Conservation (phyloP, 2,888 invertebrate genomes). For the Sinohyriopsis cumingii region DNA sequence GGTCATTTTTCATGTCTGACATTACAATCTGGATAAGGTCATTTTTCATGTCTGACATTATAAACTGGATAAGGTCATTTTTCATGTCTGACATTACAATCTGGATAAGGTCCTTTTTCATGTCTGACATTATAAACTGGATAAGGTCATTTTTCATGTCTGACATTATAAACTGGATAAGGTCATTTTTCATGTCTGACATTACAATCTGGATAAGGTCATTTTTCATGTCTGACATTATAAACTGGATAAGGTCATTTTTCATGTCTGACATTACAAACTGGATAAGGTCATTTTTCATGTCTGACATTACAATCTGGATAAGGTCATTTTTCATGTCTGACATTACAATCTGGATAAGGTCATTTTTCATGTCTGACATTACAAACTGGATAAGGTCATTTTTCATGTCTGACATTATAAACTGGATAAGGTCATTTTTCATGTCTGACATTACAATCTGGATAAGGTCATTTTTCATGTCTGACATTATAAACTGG, state of each 20-base stretch:
- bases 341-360: background rate
- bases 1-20: slow-evolving; percentile 27
- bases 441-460: background rate
- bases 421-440: slow-evolving; percentile 77
- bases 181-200: no score
- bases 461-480: no score
- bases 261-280: no score
- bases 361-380: no score
- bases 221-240: slow-evolving; percentile 3
- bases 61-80: no score
- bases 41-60: slow-evolving; percentile 1
- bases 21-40: slow-evolving; percentile 76
- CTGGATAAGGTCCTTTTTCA: slow-evolving; percentile 76
- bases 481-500: no score
- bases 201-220: slow-evolving; percentile 77
- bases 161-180: no score
- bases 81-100: slow-evolving; percentile 59
- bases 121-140: background rate
- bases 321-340: slow-evolving; percentile 40
- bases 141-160: no score
- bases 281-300: no score
- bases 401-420: no score
- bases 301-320: slow-evolving; percentile 76
- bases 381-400: no score
- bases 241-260: no score